These are phyloP conservation scores for Iguana delicatissima DNA, from an alignment of 2,797 vertebrate species.

Conservation along the genomic window DNA sequence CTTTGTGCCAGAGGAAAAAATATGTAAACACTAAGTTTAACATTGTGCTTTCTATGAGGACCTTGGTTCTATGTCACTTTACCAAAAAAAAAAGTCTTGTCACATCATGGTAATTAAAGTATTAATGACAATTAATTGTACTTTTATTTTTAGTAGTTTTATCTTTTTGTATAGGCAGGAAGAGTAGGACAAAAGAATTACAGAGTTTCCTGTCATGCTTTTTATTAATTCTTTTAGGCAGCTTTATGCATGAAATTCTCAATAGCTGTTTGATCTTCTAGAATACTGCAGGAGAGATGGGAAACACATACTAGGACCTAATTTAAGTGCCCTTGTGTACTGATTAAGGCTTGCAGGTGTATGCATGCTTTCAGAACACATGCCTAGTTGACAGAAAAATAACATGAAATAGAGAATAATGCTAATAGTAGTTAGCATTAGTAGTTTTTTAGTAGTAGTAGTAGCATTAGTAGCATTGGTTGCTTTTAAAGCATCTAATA, in stretches of 20 bases:
- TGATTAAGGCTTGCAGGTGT: not conserved
- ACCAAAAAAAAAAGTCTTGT: too few species aligned
- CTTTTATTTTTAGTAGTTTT: not conserved
- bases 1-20: not conserved
- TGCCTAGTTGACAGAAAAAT: not conserved
- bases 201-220: too few species aligned
- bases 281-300: not conserved
- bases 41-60: too few species aligned
- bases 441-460: too few species aligned
- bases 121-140: not conserved
- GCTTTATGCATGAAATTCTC: not conserved
- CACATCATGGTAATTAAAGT: not conserved
- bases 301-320: not conserved
- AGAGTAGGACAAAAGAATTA: not conserved
- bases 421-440: too few species aligned
- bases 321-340: not conserved
- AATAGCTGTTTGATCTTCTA: not conserved
- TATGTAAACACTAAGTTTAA: too few species aligned
- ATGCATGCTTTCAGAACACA: not conserved
- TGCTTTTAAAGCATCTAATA: not conserved
- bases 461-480: too few species aligned
- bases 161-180: not conserved
- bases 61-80: too few species aligned
- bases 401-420: not conserved
- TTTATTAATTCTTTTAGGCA: not conserved